Evolutionary conservation across 2,888 invertebrate genomes (phyloP), one percentile per base, ranked within the genome.

Genomic region (Quadroppia sp.): DNA sequence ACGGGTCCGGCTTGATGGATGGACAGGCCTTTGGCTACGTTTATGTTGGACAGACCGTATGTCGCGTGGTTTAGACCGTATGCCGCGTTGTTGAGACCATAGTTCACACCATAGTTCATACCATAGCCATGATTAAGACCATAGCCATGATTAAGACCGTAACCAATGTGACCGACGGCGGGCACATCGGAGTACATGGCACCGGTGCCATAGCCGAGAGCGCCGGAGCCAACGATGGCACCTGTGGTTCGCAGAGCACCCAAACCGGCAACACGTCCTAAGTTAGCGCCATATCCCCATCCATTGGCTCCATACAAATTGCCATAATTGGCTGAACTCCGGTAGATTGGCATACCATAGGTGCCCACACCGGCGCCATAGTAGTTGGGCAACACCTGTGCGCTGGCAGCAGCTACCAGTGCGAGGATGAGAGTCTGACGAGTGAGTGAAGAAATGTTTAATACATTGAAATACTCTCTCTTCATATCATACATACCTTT

Each of bases 161-260:
- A 45, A 9, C 45, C 45, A 4, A 45, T 3, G 15, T 13, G 13
- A 23, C 20, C 4, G 11, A 59, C 28, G 2, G 9, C 59, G 59
- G 13, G 59, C 3, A 4, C 50, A 23, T 15, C 25, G 23, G 23
- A 20, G 53, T 4, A 4, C 4, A 9, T 28, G 28, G 15, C 30
- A 13, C 59, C 59, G 11, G 17, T 2, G 3, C 59, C 59, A 15
- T 59, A 59, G 2, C 59, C 64, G 20, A 64, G 20, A 64, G 36
- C 64, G 11, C 64, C 64, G 9, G 53, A 53, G 40, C 64, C 64
- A 25, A 36, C 20, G 20, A 64, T 20, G 40, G 40, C 64, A 36
- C 64, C 64, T 6, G 61, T 61, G 20, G 64, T 36, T 36, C 36
- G 15, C 2, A 64, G 30, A 17, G 64, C 40, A 4, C 40, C 36